These are phyloP conservation scores for Volucella inflata DNA, from an alignment of 2,888 invertebrate species.

Conservation along the genomic window DNA sequence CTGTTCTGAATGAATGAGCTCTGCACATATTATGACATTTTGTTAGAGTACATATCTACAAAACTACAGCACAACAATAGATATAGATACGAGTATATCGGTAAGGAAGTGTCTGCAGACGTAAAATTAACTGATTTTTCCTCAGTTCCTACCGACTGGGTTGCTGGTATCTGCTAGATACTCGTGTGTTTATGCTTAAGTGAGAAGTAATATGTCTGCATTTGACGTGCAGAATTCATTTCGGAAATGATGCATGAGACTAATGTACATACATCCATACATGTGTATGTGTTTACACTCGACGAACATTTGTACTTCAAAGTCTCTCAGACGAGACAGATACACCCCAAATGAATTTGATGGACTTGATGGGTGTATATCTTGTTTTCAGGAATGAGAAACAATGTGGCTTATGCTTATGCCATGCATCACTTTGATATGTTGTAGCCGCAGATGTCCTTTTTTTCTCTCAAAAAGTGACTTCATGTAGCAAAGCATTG, in stretches of 20 bases:
- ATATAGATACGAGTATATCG: constrained; percentile 28
- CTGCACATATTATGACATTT: constrained; percentile 58
- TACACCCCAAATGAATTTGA: constrained; percentile 39
- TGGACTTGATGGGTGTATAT: constrained; percentile 25
- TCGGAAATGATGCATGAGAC: constrained; percentile 65
- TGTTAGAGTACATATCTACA: constrained; percentile 23
- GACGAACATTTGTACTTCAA: constrained; percentile 55
- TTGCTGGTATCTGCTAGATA: constrained; percentile 15
- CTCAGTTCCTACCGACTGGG: background rate
- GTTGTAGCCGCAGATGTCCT: constrained; percentile 1
- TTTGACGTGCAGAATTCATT: constrained; percentile 65
- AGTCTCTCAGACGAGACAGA: constrained; percentile 34
- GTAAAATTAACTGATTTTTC: constrained; percentile 57
- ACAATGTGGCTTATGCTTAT: constrained; percentile 39
- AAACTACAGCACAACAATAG: constrained; percentile 62
- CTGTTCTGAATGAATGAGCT: constrained; percentile 56
- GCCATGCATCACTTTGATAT: constrained; percentile 42
- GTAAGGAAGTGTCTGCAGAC: constrained; percentile 42
- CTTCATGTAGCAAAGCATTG: no score
- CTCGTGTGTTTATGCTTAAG: constrained; percentile 35
- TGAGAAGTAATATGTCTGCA: constrained; percentile 63
- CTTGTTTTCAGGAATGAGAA: constrained; percentile 21
- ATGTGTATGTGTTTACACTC: constrained; percentile 3
- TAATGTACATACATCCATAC: constrained; percentile 15
- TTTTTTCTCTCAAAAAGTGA: background rate